phyloP scores from a whole-genome alignment of 2,888 invertebrate genomes.

The Stictocephala bisonia region DNA sequence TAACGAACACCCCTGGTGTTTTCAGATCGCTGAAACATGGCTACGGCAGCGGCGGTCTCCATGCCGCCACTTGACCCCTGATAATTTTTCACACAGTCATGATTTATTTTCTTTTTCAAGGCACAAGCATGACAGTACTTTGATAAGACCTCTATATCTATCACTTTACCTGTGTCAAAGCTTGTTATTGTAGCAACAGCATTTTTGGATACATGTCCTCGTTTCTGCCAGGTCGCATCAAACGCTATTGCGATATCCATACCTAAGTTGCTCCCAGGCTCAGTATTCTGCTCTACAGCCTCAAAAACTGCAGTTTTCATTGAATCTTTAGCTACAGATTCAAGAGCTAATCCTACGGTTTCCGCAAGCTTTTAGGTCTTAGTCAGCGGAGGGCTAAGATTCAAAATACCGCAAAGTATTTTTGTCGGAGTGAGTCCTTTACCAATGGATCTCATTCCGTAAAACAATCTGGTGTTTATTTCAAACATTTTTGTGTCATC shows the following conservation, averaged over 20 bases:
- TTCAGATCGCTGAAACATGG: conserved; percentile 20
- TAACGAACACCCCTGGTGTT: conserved; percentile 2
- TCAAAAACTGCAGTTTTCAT: conserved; percentile 33
- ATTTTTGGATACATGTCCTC: conserved; percentile 23
- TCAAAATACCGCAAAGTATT: conserved; percentile 13
- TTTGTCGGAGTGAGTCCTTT: conserved; percentile 9
- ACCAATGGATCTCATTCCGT: conserved; percentile 14
- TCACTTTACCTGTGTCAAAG: conserved; percentile 23
- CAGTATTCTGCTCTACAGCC: conserved; percentile 21
- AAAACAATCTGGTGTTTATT: conserved; percentile 2
- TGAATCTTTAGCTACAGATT: conserved; percentile 7
- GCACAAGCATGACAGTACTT: conserved; percentile 33
- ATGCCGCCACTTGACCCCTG: conserved; percentile 28
- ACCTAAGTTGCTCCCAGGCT: background rate
- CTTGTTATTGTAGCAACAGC: background rate
- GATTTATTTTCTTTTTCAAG: conserved; percentile 12
- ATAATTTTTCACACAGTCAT: conserved; percentile 30
- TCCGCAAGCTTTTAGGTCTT: background rate
- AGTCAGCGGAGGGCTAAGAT: conserved; percentile 3
- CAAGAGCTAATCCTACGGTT: background rate
- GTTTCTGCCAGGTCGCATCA: conserved; percentile 40
- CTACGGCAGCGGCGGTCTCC: conserved; percentile 26
- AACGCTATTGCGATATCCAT: conserved; percentile 32
- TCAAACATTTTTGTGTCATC: too few relatives aligned
- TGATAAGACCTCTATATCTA: conserved; percentile 23